Evolutionary conservation across 2,113 vertebrate species (phyloP).

Genomic region (Phalacrocorax carbo): DNA sequence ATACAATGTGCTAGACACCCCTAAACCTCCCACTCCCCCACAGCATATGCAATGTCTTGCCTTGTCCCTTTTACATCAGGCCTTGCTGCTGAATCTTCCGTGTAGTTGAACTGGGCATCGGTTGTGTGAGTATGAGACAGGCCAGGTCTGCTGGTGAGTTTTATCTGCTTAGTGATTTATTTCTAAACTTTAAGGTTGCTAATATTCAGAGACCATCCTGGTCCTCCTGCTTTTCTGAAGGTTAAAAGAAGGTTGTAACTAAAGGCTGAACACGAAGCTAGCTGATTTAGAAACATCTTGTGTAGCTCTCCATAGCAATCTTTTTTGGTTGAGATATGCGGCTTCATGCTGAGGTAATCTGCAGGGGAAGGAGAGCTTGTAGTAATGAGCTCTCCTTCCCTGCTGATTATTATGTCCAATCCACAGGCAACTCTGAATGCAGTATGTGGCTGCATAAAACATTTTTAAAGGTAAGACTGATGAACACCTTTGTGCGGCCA

Average conservation of each 20-base stretch:
- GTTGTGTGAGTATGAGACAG: background rate
- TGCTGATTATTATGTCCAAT: conserved; percentile 46
- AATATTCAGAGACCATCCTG: background rate
- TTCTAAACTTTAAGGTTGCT: background rate
- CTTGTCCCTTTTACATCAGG: background rate
- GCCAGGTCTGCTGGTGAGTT: background rate
- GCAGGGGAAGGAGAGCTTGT: conserved; percentile 24
- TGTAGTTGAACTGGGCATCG: background rate
- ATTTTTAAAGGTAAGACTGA: conserved; percentile 23
- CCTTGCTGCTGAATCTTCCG: background rate
- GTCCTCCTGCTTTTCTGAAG: conserved; percentile 6
- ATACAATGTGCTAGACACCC: background rate
- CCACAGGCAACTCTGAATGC: conserved; percentile 1
- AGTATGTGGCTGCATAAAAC: conserved; percentile 6
- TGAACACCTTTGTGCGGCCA: background rate
- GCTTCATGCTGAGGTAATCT: conserved; percentile 45
- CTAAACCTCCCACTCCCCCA: background rate
- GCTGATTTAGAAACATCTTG: conserved; percentile 28
- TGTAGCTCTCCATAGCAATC: background rate
- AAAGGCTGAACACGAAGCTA: background rate
- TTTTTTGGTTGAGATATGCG: background rate
- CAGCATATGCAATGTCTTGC: background rate
- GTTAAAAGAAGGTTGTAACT: conserved; percentile 1
- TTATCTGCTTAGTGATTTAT: background rate
- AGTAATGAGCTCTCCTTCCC: conserved; percentile 32